These are phyloP conservation scores for Alosa sapidissima DNA, from an alignment of 2,797 vertebrate genomes.

Conservation along the genomic window DNA sequence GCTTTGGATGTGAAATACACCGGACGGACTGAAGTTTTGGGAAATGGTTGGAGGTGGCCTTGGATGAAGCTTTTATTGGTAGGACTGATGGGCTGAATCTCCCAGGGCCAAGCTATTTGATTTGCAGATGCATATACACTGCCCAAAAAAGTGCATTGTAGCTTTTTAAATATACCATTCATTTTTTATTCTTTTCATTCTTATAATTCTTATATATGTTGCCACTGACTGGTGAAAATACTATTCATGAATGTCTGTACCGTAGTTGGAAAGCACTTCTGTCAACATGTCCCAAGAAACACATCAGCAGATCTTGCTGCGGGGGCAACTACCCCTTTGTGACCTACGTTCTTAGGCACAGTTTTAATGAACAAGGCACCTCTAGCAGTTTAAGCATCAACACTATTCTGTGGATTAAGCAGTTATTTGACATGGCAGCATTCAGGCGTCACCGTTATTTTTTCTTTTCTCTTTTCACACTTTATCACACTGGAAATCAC, in stretches of 20 bases:
- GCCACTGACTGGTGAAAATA: conserved; percentile 57
- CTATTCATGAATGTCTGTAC: conserved; percentile 55
- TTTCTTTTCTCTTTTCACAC: conserved; percentile 42
- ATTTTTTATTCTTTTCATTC: background rate
- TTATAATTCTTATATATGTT: conserved; percentile 3
- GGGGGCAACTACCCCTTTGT: conserved; percentile 54
- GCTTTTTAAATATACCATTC: conserved; percentile 47
- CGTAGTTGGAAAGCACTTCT: conserved; percentile 57
- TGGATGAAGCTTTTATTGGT: conserved; percentile 47
- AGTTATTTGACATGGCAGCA: conserved; percentile 73
- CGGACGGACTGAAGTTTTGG: conserved; percentile 44
- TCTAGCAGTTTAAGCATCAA: conserved; percentile 77
- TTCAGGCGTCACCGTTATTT: conserved; percentile 44
- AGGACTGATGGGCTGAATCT: conserved; percentile 45
- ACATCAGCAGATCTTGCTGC: conserved; percentile 58
- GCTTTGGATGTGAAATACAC: conserved; percentile 43
- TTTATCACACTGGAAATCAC: conserved; percentile 54
- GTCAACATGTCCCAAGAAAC: conserved; percentile 54
- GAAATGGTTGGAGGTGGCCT: background rate
- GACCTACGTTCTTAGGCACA: conserved; percentile 75
- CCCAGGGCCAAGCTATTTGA: conserved; percentile 56
- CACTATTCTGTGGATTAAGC: conserved; percentile 67
- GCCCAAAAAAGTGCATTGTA: conserved; percentile 70
- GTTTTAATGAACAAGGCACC: conserved; percentile 81
- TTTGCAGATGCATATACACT: conserved; percentile 56